Percentiles rank a stretch among this genome's conserved stretches.
phyloP scores from a whole-genome alignment of 2,888 invertebrate species.

The Chalcosyrphus nemorum region DNA sequence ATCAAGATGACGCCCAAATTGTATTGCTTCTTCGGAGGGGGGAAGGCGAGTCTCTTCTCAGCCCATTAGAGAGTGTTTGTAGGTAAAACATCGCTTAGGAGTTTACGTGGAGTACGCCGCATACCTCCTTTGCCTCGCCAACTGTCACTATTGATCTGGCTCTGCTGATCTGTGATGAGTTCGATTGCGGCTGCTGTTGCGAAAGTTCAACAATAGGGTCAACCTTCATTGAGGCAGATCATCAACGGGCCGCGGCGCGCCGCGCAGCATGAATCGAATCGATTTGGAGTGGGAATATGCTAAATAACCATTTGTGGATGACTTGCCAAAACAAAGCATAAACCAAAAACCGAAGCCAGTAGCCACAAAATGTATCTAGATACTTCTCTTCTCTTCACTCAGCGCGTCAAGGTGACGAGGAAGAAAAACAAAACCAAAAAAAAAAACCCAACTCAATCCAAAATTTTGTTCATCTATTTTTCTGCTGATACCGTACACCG shows the following conservation, averaged over 20 bases:
- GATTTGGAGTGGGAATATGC: slow-evolving; percentile 65
- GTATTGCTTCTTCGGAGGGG: neutral
- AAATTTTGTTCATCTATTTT: slow-evolving; percentile 17
- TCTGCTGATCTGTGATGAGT: slow-evolving; percentile 49
- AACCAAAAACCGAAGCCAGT: slow-evolving; percentile 24
- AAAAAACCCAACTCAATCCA: neutral
- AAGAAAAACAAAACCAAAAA: neutral
- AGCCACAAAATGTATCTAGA: too few species aligned
- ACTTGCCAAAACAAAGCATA: slow-evolving; percentile 69
- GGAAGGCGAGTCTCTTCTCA: neutral
- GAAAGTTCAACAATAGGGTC: slow-evolving; percentile 70
- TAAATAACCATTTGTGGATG: slow-evolving; percentile 75
- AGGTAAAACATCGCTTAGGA: slow-evolving; percentile 52
- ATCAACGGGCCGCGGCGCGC: slow-evolving; percentile 31
- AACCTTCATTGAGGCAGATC: slow-evolving; percentile 46
- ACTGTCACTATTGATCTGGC: slow-evolving; percentile 63
- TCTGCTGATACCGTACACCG: slow-evolving; percentile 9
- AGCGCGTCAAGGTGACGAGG: neutral
- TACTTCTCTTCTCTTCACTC: neutral
- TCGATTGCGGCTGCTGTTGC: slow-evolving; percentile 50
- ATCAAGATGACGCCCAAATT: slow-evolving; percentile 65
- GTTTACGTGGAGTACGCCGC: slow-evolving; percentile 19
- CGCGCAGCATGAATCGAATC: slow-evolving; percentile 58
- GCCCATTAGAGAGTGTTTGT: slow-evolving; percentile 40
- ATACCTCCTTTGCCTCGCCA: slow-evolving; percentile 44